These are phyloP conservation scores for Pachycephus smyrnensis DNA, from an alignment of 2,888 invertebrate genomes.

Conservation along the genomic window DNA sequence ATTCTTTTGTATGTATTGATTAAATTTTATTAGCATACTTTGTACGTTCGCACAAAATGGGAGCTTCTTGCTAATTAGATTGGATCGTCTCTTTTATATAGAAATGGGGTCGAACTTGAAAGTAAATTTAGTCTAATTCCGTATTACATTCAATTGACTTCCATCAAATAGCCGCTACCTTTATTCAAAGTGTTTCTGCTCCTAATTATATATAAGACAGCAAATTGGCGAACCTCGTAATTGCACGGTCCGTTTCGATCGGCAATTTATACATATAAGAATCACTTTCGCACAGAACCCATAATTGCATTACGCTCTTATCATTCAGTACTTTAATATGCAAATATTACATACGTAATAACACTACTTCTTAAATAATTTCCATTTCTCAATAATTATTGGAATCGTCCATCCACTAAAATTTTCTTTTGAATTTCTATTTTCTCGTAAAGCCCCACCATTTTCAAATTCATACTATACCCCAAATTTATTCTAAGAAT, in stretches of 20 bases:
- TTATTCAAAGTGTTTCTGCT: background rate
- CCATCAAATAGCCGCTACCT: background rate
- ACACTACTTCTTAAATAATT: background rate
- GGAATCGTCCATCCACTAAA: background rate
- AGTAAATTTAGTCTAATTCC: background rate
- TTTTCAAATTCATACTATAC: background rate
- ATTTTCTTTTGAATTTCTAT: too few relatives aligned
- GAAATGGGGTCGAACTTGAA: background rate
- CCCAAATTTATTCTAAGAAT: background rate
- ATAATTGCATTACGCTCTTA: background rate
- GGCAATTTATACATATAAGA: background rate
- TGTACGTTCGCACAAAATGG: background rate
- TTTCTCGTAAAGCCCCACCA: background rate
- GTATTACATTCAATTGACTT: background rate
- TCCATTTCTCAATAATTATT: background rate
- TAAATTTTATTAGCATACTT: background rate
- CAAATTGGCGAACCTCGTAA: background rate
- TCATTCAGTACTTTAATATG: too few relatives aligned
- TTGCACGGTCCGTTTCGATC: background rate
- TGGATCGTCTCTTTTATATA: background rate
- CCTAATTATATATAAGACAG: background rate
- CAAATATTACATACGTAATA: too few relatives aligned
- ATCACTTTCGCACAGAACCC: background rate
- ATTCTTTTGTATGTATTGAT: background rate
- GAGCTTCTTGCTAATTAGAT: background rate